Evolutionary conservation across 1,140 invertebrate species (phyloP).

Genomic region (Hirudo medicinalis): DNA sequence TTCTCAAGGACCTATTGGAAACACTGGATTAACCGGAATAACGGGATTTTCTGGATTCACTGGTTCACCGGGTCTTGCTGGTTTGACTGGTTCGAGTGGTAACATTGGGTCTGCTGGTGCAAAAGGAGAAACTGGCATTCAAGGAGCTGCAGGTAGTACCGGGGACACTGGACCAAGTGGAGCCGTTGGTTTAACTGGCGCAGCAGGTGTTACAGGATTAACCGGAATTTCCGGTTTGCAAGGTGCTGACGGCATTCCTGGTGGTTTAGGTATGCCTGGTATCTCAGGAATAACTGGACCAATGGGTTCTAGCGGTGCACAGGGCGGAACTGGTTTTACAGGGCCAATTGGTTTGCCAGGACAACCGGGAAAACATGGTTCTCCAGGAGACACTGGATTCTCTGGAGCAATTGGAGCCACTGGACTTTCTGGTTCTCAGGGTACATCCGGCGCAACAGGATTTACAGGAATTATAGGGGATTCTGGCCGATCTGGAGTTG

Average conservation of each 20-base stretch:
- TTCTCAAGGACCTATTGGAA: conserved; percentile 10
- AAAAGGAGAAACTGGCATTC: conserved; percentile 11
- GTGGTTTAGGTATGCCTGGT: background rate
- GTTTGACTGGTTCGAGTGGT: conserved; percentile 9
- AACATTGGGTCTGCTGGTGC: conserved; percentile 49
- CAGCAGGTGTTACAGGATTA: conserved; percentile 15
- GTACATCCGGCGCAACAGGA: conserved; percentile 10
- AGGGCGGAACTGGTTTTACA: conserved; percentile 1
- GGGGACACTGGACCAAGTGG: conserved; percentile 25
- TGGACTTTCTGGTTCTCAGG: conserved; percentile 12
- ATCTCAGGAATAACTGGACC: conserved; percentile 11
- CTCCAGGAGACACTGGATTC: conserved; percentile 17
- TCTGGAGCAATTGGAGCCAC: conserved; percentile 6
- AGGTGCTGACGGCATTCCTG: background rate
- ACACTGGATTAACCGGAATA: conserved; percentile 16
- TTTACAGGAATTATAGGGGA: conserved; percentile 7
- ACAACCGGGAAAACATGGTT: conserved; percentile 8
- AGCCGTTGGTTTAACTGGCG: conserved; percentile 18
- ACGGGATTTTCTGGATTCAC: conserved; percentile 17
- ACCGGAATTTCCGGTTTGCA: conserved; percentile 11
- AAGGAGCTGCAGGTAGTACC: conserved; percentile 22
- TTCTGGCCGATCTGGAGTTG: conserved; percentile 14
- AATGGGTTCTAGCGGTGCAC: conserved; percentile 8
- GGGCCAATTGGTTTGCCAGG: conserved; percentile 3
- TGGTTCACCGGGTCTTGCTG: conserved; percentile 16